These are phyloP conservation scores for Eurytoma adleriae DNA, from an alignment of 2,888 invertebrate species.

Conservation along the genomic window DNA sequence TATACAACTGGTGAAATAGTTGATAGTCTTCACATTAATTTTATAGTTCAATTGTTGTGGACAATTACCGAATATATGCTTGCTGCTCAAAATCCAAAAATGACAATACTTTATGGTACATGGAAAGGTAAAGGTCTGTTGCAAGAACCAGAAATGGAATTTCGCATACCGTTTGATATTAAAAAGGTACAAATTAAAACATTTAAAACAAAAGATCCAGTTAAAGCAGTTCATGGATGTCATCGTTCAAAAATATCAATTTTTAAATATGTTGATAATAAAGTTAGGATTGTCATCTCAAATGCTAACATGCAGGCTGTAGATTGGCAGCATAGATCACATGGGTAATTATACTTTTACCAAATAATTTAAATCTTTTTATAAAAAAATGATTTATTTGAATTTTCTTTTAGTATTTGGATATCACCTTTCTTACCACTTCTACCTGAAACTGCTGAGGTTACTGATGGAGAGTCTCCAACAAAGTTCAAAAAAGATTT, in stretches of 20 bases:
- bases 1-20: conserved; percentile 85
- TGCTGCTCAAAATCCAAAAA: conserved; percentile 82
- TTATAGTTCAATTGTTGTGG: conserved; percentile 95
- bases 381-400: background rate
- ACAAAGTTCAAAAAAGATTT: conserved; percentile 91
- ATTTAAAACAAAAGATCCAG: no score
- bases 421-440: conserved; percentile 88
- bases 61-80: conserved; percentile 89
- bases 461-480: conserved; percentile 85
- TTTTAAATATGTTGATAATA: conserved; percentile 87
- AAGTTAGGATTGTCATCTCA: conserved; percentile 90
- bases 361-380: conserved; percentile 3
- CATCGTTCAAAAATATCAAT: conserved; percentile 87
- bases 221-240: no score
- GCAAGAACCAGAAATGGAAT: conserved; percentile 38
- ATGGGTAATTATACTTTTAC: conserved; percentile 81
- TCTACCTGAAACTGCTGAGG: conserved; percentile 78
- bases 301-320: conserved; percentile 93
- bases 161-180: conserved; percentile 62
- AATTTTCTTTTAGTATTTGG: conserved; percentile 83
- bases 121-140: no score
- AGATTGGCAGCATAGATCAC: conserved; percentile 96
- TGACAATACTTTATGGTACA: conserved; percentile 65
- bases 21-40: conserved; percentile 90
- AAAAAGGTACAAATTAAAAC: conserved; percentile 62